phyloP scores from a whole-genome alignment of 2,113 vertebrate genomes.

The Atherinomorus stipes region DNA sequence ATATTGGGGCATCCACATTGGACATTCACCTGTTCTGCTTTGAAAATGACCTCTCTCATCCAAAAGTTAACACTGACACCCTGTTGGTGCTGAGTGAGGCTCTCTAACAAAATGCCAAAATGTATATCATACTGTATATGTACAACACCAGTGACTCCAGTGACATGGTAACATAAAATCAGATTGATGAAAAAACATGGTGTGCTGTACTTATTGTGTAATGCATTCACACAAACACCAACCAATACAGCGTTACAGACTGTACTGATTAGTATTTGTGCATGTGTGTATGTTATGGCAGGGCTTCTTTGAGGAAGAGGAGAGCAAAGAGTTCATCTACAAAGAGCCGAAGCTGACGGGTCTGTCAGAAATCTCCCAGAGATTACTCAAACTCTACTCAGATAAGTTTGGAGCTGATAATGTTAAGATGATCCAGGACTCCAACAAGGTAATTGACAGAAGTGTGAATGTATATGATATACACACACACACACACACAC shows the following conservation, averaged over 20 bases:
- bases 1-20: conserved; percentile 2
- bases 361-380: conserved; percentile 97
- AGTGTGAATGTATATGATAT: too few species aligned
- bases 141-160: conserved; percentile 11
- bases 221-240: conserved; percentile 9
- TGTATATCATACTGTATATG: not conserved
- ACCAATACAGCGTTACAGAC: not conserved
- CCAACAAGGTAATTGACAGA: conserved; percentile 89
- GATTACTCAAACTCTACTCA: conserved; percentile 95
- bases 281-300: conserved; percentile 71
- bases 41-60: conserved; percentile 49
- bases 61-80: conserved; percentile 44
- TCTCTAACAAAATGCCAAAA: conserved; percentile 49
- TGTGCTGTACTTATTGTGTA: not conserved
- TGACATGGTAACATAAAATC: conserved; percentile 23
- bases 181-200: not conserved
- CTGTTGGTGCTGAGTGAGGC: conserved; percentile 22
- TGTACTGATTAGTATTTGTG: conserved; percentile 11
- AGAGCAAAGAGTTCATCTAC: conserved; percentile 99
- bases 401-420: conserved; percentile 98
- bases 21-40: conserved; percentile 46
- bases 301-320: conserved; percentile 99
- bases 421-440: conserved; percentile 99
- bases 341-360: conserved; percentile 98
- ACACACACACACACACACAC: too few species aligned